Evolutionary conservation across 2,888 invertebrate genomes (phyloP).

Genomic region (Bellardia pandia): DNA sequence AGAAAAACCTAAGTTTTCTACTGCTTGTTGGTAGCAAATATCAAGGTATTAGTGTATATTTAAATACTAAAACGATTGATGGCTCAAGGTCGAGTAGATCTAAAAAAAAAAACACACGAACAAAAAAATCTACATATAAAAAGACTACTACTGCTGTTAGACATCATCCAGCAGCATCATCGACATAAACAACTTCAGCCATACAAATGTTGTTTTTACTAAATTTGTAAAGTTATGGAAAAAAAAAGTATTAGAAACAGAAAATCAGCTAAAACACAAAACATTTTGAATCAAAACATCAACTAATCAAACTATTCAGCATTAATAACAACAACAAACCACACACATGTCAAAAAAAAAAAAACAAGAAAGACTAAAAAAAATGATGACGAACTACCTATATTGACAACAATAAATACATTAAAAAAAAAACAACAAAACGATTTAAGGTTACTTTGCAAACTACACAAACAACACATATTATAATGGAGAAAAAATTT

Average conservation of each 20-base stretch:
- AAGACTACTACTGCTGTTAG: constrained; percentile 2
- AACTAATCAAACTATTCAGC: constrained; percentile 25
- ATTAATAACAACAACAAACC: constrained; percentile 16
- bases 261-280: constrained; percentile 15
- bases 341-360: constrained; percentile 3
- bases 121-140: not conserved
- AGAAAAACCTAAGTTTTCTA: constrained; percentile 15
- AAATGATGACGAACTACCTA: constrained; percentile 44
- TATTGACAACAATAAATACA: constrained; percentile 38
- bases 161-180: constrained; percentile 41
- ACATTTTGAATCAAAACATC: constrained; percentile 37
- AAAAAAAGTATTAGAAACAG: not conserved
- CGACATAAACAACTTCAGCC: constrained; percentile 18
- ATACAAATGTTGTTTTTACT: constrained; percentile 25
- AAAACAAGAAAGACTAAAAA: constrained; percentile 25
- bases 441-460: constrained; percentile 54
- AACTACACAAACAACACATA: constrained; percentile 22
- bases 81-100: constrained; percentile 57
- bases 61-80: constrained; percentile 65
- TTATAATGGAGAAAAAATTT: not conserved
- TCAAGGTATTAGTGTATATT: constrained; percentile 8
- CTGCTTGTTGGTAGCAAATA: not conserved
- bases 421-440: constrained; percentile 23
- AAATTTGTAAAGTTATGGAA: constrained; percentile 35
- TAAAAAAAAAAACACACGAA: constrained; percentile 18